Percentiles rank a stretch among this genome's conserved stretches.
Conservation (phyloP, 2,797 vertebrate genomes). For the Pagetopsis macropterus region DNA sequence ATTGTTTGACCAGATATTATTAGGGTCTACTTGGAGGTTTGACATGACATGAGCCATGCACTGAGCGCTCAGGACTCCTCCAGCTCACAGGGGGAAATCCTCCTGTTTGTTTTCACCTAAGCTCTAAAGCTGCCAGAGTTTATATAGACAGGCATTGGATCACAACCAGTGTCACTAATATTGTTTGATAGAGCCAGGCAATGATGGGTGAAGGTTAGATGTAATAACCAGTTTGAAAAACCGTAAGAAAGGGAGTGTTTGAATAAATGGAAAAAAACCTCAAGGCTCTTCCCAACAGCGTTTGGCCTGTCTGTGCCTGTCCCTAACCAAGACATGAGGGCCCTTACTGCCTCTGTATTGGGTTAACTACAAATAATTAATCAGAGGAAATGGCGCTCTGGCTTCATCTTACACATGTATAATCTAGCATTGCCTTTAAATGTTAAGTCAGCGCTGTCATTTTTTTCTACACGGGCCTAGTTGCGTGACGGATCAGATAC, state of each 20-base stretch:
- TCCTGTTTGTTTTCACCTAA: slow-evolving; percentile 62
- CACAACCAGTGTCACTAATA: slow-evolving; percentile 23
- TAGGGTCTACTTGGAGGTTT: slow-evolving; percentile 11
- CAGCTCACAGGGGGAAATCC: slow-evolving; percentile 44
- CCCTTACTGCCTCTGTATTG: slow-evolving; percentile 30
- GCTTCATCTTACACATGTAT: slow-evolving; percentile 68
- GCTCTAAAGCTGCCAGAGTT: slow-evolving; percentile 62
- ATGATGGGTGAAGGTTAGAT: slow-evolving; percentile 29
- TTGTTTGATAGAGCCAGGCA: slow-evolving; percentile 28
- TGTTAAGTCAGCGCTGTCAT: slow-evolving; percentile 21
- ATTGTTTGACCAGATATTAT: slow-evolving; percentile 29
- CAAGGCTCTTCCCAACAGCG: background rate
- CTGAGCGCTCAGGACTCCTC: slow-evolving; percentile 23
- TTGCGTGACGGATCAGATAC: background rate
- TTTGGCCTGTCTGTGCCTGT: slow-evolving; percentile 32
- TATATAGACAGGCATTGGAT: slow-evolving; percentile 39
- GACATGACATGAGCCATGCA: slow-evolving; percentile 14
- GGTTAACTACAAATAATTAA: slow-evolving; percentile 71
- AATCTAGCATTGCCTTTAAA: slow-evolving; percentile 58
- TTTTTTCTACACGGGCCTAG: background rate
- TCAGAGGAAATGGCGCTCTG: slow-evolving; percentile 46
- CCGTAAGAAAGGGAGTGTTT: background rate
- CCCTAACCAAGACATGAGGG: slow-evolving; percentile 29
- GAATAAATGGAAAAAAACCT: slow-evolving; percentile 3
- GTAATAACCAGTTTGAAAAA: slow-evolving; percentile 6